Percentiles rank a stretch among this genome's conserved stretches.
phyloP scores from a whole-genome alignment of 2,113 vertebrate species.

The Pseudorasbora parva region DNA sequence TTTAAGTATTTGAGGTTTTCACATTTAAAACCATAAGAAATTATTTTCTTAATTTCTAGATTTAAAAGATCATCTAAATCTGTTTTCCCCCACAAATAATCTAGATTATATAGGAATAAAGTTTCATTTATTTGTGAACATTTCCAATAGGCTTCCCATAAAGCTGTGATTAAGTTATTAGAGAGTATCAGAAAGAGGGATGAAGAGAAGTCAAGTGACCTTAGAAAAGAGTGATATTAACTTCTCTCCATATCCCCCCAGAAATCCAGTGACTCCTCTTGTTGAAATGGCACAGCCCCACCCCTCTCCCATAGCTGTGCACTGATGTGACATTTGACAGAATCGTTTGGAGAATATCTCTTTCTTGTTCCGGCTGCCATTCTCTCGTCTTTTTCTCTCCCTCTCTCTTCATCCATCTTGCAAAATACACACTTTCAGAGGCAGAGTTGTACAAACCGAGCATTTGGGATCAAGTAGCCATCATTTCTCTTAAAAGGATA shows the following conservation, averaged over 20 bases:
- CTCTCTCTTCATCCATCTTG: slow-evolving; percentile 41
- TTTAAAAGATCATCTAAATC: not conserved
- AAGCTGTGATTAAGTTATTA: slow-evolving; percentile 28
- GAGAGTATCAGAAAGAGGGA: slow-evolving; percentile 9
- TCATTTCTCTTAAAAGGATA: slow-evolving; percentile 84
- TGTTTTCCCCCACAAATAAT: not conserved
- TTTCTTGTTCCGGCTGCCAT: slow-evolving; percentile 42
- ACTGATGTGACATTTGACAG: slow-evolving; percentile 64
- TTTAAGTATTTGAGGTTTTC: not conserved
- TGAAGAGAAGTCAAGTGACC: slow-evolving; percentile 48
- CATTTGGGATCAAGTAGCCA: slow-evolving; percentile 90
- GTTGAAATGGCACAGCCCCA: slow-evolving; percentile 48
- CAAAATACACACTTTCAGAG: slow-evolving; percentile 89
- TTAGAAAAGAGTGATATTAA: slow-evolving; percentile 51
- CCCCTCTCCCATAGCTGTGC: slow-evolving; percentile 39
- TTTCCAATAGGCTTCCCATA: slow-evolving; percentile 30
- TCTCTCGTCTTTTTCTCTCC: slow-evolving; percentile 30
- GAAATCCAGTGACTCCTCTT: slow-evolving; percentile 48
- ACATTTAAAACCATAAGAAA: not conserved
- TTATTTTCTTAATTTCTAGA: not conserved
- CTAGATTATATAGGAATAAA: slow-evolving; percentile 19
- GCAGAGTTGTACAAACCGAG: slow-evolving; percentile 91
- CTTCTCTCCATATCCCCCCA: slow-evolving; percentile 48
- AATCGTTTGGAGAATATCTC: slow-evolving; percentile 55
- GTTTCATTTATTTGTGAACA: slow-evolving; percentile 24